Conservation (phyloP, 1,140 invertebrate genomes). For the Coptotermes formosanus region DNA sequence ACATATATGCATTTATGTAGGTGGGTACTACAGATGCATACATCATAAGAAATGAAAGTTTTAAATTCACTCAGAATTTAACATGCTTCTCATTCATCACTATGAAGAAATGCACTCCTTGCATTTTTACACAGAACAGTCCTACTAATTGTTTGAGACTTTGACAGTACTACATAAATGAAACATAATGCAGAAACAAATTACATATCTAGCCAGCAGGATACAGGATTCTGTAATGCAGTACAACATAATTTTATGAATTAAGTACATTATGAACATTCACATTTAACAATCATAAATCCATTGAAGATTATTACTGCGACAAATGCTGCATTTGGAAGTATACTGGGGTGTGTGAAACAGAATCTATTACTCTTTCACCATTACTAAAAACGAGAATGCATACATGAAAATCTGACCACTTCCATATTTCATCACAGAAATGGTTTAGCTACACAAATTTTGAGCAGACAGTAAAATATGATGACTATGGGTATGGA, state of each 20-base stretch:
- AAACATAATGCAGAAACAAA: neutral
- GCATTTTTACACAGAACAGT: neutral
- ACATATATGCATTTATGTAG: neutral
- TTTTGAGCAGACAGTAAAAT: neutral
- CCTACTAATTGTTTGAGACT: neutral
- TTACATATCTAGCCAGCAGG: neutral
- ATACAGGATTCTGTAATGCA: neutral
- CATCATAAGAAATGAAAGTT: neutral
- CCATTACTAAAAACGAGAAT: neutral
- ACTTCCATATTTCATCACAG: neutral
- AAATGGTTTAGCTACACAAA: neutral
- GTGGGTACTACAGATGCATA: neutral
- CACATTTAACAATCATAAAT: slow-evolving; percentile 14
- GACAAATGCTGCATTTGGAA: neutral
- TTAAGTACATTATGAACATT: slow-evolving; percentile 8
- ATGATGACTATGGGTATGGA: neutral
- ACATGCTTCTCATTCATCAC: neutral
- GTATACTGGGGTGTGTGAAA: neutral
- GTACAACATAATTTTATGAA: neutral
- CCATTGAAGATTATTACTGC: neutral
- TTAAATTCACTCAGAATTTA: neutral
- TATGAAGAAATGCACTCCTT: neutral
- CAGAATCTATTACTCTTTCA: neutral
- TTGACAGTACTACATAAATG: neutral
- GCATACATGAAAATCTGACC: neutral